Evolutionary conservation across 2,888 invertebrate species (phyloP), one percentile per base, ranked within the genome.

Genomic region (Drosophila colorata): DNA sequence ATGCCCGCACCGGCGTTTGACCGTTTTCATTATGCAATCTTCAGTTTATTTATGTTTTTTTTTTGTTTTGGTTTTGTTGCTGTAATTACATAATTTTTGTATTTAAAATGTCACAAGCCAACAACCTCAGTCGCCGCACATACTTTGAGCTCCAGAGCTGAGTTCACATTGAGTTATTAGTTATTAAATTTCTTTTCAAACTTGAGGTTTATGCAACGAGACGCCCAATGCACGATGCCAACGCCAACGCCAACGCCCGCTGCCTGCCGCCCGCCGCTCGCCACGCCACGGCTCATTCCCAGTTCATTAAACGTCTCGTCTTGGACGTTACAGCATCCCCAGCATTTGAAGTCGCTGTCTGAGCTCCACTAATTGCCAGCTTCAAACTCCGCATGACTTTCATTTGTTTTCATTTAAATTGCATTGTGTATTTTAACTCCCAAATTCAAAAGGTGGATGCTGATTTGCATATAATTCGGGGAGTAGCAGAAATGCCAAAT

Each of bases 51-150:
- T 75, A 63, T 72, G 47, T 55, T 49, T 58, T 33, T 52, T 49
- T 64, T 47, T 53, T 53, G 59, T 52, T 59, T 51, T 61, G 58
- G 46, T 49, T 51, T 58, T 66, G 28, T 51, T 55, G 33, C 47
- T 58, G 63, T 76, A 79, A 85, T 80, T 80, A 82, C 80, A 80
- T 80, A 85, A 80, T 63, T 78, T 75, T 64, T 67, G 69, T 73
- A 72, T 82, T 87, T 70, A 69, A 83, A 88, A 84, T 84, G 83
- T 84, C 83, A 84, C 83, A 84, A 84, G 88, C 82, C 83, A 87
- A 80, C 71, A 79, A 69, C 71, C 81, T 69, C 68, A 66, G 76
- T 65, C 52, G 56, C 44, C 63, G 41, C 41, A 52, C 40, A 41
- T 58, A 51, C 43, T 68, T 48, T 49, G 51, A 25, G 44, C 14